A percentile compares a stretch with the other conserved stretches of the same genome.
These are phyloP conservation scores for Linnaemya tessellans DNA, from an alignment of 2,888 invertebrate genomes.

Conservation along the genomic window DNA sequence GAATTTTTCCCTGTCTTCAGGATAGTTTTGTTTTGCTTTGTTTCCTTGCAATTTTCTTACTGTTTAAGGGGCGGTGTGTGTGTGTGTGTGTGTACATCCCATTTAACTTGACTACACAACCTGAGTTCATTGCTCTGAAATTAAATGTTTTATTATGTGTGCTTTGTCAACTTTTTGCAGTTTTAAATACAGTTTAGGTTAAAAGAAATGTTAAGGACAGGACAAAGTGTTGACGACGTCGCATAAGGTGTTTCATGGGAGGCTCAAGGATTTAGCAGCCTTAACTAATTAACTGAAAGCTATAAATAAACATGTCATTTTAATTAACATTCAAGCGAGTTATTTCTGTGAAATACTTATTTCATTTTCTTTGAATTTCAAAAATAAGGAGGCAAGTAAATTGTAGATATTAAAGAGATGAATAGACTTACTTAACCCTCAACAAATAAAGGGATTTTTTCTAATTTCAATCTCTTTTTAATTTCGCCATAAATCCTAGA, in stretches of 20 bases:
- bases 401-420: too few relatives aligned
- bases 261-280: neutral
- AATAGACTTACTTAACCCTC: too few relatives aligned
- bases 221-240: neutral
- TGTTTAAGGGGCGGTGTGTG: neutral
- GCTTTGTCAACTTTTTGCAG: neutral
- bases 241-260: neutral
- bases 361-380: too few relatives aligned
- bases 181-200: neutral
- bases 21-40: neutral
- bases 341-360: neutral
- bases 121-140: slow-evolving; percentile 56
- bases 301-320: neutral
- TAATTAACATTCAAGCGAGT: neutral
- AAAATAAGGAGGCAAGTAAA: too few relatives aligned
- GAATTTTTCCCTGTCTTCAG: neutral
- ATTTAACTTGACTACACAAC: neutral
- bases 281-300: neutral
- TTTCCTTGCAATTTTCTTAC: slow-evolving; percentile 2
- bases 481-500: too few relatives aligned
- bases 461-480: too few relatives aligned
- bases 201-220: neutral
- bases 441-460: too few relatives aligned
- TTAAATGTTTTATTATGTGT: slow-evolving; percentile 43
- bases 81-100: slow-evolving; percentile 10